Evolutionary conservation across 23 tunicate species (phyloP), one percentile per base, ranked within the genome.

Genomic region (Styela clava): DNA sequence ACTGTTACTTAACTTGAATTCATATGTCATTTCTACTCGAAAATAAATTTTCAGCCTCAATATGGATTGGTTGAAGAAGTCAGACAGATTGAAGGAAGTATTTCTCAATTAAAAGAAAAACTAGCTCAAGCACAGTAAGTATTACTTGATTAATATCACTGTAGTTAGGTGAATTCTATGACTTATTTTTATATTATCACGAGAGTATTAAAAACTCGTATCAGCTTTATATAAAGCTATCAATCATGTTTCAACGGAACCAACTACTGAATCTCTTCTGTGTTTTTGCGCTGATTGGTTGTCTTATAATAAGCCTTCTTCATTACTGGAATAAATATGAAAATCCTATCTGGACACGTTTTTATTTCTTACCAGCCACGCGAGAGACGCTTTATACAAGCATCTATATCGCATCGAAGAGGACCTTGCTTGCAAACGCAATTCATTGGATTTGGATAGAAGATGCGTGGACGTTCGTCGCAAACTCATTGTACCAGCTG

Each of bases 51-150:
- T 31, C 69, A 93, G 98, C 94, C 98, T 44, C 98, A 93, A 71
- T 87, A 93, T 74, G 98, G 92, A n/a, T 56, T 93, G 78, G 84
- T 89, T 24, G 93, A 87, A 2, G 98, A 93, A 76, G 98, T 93
- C 24, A 86, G 86, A 28, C 92, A 88, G 62, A 82, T 93, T 24
- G 89, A 93, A 76, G 89, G 89, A 30, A 93, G 87, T 81, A 85
- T 93, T 65, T 86, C 89, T 0, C 33, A 79, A 21, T 81, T 93
- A 28, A 93, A 93, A 69, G 98, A 93, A 35, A 93, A 88, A 51
- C 89, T 93, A 1, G 98, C 92, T 9, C 98, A 93, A 77, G 89
- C 94, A 36, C 98, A 93, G 98, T 93, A 84, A 83, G 97, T 74
- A 0, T 26, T 0, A 25, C 24, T 69, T n/a, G n/a, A 61, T 61